These are phyloP conservation scores for Diarsia mendica DNA, from an alignment of 2,888 invertebrate species.

Conservation along the genomic window DNA sequence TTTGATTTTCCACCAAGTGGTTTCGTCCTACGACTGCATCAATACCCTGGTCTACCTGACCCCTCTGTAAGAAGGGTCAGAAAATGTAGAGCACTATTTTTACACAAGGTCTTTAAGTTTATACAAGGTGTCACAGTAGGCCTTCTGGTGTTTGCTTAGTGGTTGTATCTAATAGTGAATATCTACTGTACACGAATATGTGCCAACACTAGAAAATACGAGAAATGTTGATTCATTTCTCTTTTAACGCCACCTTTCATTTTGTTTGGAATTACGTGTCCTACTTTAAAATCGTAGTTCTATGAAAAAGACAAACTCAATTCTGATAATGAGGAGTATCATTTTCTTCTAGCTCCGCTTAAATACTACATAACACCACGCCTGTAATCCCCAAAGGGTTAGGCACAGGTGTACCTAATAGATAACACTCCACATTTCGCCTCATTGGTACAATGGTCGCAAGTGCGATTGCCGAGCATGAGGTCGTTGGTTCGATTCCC, in stretches of 20 bases:
- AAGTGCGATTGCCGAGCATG: no score
- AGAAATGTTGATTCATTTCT: slow-evolving; percentile 17
- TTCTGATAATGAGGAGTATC: not conserved
- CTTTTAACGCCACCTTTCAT: slow-evolving; percentile 12
- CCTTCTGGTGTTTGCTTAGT: slow-evolving; percentile 21
- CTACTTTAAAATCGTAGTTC: not conserved
- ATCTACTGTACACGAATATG: not conserved
- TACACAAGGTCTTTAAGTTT: not conserved
- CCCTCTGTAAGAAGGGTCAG: not conserved
- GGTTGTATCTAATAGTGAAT: not conserved
- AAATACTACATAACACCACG: no score
- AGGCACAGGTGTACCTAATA: no score
- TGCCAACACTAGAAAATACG: slow-evolving; percentile 8
- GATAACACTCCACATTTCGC: no score
- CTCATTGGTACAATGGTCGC: no score
- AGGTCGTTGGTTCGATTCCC: no score
- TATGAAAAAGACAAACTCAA: not conserved
- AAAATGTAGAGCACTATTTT: not conserved
- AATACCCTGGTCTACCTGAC: not conserved
- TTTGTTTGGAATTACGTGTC: slow-evolving; percentile 18
- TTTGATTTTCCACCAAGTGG: not conserved
- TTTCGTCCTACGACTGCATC: no score
- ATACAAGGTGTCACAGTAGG: not conserved
- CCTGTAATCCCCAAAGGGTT: no score
- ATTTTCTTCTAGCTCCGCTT: not conserved